These are phyloP conservation scores for Bufotes viridis DNA, from an alignment of 2,797 vertebrate species.

Conservation along the genomic window DNA sequence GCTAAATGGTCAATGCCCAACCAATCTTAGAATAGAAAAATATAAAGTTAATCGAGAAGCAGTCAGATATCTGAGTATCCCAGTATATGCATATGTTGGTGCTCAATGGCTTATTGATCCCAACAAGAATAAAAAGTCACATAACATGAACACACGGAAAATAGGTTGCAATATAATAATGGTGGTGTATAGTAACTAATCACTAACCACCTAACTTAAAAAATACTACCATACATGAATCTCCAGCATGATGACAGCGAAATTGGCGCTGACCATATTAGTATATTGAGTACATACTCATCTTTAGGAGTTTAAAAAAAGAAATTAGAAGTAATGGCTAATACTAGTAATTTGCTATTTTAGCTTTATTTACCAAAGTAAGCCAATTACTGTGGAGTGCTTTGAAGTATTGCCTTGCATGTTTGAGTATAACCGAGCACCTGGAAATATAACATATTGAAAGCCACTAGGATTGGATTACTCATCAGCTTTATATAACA, in stretches of 20 bases:
- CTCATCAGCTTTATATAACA: not conserved
- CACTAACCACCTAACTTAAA: not conserved
- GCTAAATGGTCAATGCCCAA: constrained; percentile 17
- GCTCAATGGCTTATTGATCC: constrained; percentile 28
- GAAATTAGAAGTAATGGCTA: not conserved
- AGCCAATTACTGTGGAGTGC: constrained; percentile 1
- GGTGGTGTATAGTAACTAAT: not conserved
- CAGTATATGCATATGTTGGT: not conserved
- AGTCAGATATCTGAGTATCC: not conserved
- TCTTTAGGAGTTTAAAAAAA: not conserved
- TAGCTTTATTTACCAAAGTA: not conserved
- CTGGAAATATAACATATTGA: not conserved
- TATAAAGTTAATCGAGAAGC: not conserved
- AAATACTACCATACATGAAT: not conserved
- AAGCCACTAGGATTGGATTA: not conserved
- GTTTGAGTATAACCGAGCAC: not conserved
- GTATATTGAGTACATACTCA: not conserved
- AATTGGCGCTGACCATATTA: not conserved
- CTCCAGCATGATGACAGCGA: not conserved
- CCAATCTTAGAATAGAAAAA: constrained; percentile 22
- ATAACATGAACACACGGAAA: not conserved
- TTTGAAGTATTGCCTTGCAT: not conserved
- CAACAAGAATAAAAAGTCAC: constrained; percentile 2
- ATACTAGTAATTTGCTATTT: not conserved
- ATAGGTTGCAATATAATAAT: not conserved